These are phyloP conservation scores for Homarus gammarus DNA, from an alignment of 2,888 invertebrate genomes.

Conservation along the genomic window DNA sequence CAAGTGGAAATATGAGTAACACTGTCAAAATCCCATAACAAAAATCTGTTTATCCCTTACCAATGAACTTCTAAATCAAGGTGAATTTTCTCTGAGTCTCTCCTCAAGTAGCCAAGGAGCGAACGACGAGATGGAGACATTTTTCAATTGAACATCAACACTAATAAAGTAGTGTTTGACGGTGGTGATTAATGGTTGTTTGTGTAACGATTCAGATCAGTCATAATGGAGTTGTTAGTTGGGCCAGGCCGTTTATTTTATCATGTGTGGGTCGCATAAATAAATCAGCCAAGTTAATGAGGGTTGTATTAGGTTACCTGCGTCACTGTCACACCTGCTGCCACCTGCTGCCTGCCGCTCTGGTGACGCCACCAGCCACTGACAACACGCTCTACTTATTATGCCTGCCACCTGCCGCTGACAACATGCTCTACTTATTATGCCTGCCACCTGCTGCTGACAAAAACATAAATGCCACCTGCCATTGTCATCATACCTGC, in stretches of 20 bases:
- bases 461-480: not conserved
- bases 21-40: no score
- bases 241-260: not conserved
- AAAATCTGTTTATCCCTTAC: not conserved
- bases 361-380: not conserved
- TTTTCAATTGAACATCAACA: not conserved
- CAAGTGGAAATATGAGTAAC: not conserved
- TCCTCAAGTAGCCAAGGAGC: not conserved
- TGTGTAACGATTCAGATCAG: not conserved
- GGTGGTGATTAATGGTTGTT: not conserved
- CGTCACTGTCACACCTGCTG: not conserved
- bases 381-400: not conserved
- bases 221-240: constrained; percentile 5
- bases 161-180: not conserved
- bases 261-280: not conserved
- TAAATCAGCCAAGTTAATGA: not conserved
- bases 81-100: not conserved
- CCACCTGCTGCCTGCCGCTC: no score
- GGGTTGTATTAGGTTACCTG: not conserved
- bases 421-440: not conserved
- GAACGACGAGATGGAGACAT: not conserved
- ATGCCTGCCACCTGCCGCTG: not conserved
- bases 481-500: not conserved
- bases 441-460: not conserved
- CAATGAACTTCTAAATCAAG: not conserved